Evolutionary conservation across 2,888 invertebrate genomes (phyloP).

Genomic region (Dicranocentrus wangi): DNA sequence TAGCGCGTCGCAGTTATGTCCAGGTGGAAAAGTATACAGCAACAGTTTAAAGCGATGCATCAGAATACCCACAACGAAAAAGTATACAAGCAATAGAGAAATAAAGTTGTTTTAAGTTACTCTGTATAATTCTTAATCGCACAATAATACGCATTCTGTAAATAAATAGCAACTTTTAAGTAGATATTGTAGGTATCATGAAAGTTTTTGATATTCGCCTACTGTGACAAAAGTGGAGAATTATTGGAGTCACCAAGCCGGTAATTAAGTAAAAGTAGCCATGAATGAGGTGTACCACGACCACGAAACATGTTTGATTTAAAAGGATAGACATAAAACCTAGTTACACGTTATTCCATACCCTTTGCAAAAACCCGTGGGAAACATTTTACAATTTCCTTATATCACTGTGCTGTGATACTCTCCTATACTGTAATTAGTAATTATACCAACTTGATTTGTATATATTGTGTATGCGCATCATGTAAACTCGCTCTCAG

Average conservation of each 20-base stretch:
- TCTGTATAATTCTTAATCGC: neutral
- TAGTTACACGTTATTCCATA: neutral
- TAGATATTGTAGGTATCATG: neutral
- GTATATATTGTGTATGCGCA: neutral
- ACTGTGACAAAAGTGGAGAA: neutral
- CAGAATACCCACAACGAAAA: slow-evolving; percentile 53
- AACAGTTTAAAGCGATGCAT: slow-evolving; percentile 50
- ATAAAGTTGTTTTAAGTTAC: slow-evolving; percentile 42
- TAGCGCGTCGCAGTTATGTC: slow-evolving; percentile 49
- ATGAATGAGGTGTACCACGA: neutral
- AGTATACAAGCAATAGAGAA: slow-evolving; percentile 45
- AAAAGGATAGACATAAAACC: neutral
- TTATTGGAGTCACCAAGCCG: neutral
- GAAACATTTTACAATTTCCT: slow-evolving; percentile 30
- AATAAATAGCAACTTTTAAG: neutral
- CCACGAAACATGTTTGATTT: neutral
- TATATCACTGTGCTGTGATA: slow-evolving; percentile 13
- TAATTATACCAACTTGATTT: slow-evolving; percentile 1
- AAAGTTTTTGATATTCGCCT: neutral
- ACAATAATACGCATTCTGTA: neutral
- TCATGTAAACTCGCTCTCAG: slow-evolving; percentile 12
- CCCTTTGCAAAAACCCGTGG: neutral
- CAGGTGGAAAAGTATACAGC: slow-evolving; percentile 51
- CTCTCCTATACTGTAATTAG: too few relatives aligned
- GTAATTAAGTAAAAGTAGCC: slow-evolving; percentile 13